phyloP scores from a whole-genome alignment of 2,113 vertebrate genomes.

The Toxotes chatareus region DNA sequence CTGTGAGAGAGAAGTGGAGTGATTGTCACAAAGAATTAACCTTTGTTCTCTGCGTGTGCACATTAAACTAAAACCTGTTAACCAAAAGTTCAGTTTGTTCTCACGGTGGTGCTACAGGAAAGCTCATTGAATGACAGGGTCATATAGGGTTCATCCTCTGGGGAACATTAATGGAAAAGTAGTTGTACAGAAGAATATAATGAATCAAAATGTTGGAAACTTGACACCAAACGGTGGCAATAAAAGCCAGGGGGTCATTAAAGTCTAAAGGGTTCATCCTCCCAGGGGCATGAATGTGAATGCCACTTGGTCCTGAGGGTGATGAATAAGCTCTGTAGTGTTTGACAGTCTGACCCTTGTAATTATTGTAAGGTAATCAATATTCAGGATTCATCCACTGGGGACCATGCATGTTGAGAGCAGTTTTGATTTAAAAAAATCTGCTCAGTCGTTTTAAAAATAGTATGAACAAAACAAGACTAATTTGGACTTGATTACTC shows the following conservation, averaged over 20 bases:
- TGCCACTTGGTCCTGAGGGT: no score
- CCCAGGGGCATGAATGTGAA: no score
- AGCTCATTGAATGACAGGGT: background rate
- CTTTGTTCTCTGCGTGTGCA: background rate
- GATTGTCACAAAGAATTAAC: conserved; percentile 29
- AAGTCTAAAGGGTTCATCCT: no score
- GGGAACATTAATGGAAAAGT: background rate
- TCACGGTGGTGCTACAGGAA: background rate
- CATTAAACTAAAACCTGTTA: background rate
- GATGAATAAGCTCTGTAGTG: no score
- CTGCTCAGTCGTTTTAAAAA: background rate
- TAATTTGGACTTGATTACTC: background rate
- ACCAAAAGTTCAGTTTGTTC: background rate
- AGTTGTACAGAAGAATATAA: no score
- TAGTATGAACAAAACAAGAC: background rate
- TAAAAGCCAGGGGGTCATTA: no score
- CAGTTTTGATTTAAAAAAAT: background rate
- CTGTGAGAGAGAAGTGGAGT: background rate
- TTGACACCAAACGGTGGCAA: no score
- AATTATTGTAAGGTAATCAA: no score
- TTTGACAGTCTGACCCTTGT: background rate
- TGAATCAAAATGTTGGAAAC: no score
- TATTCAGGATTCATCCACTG: background rate
- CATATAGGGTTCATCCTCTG: conserved; percentile 5
- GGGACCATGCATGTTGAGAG: background rate